Evolutionary conservation across 2,888 invertebrate genomes (phyloP).

Genomic region (Oligia strigilis): DNA sequence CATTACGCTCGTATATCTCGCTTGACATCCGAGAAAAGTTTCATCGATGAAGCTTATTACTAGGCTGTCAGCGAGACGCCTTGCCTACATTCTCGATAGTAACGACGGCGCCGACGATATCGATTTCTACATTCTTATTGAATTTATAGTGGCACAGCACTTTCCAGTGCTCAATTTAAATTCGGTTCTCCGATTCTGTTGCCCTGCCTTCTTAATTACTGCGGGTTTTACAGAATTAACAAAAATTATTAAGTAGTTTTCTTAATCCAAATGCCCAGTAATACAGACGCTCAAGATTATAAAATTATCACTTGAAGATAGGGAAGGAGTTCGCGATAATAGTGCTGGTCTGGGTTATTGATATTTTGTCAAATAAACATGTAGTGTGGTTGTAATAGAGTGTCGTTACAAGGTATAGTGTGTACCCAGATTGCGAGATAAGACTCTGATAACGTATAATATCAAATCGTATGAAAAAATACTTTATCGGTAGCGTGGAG

Average conservation of each 20-base stretch:
- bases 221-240: neutral
- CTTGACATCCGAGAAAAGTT: conserved; percentile 60
- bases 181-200: conserved; percentile 12
- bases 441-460: conserved; percentile 75
- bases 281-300: conserved; percentile 56
- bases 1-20: conserved; percentile 53
- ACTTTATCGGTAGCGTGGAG: conserved; percentile 50
- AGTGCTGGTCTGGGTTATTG: conserved; percentile 60
- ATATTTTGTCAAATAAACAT: conserved; percentile 73
- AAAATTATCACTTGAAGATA: conserved; percentile 64
- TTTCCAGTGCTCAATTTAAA: conserved; percentile 24
- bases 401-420: conserved; percentile 82
- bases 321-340: conserved; percentile 58
- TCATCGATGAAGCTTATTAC: conserved; percentile 60
- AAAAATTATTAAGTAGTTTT: conserved; percentile 17
- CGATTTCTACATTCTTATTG: conserved; percentile 60
- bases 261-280: conserved; percentile 12
- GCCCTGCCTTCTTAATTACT: conserved; percentile 6
- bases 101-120: conserved; percentile 53
- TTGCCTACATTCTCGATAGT: conserved; percentile 51
- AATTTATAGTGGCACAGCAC: conserved; percentile 38
- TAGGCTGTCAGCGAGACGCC: conserved; percentile 47
- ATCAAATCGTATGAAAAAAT: conserved; percentile 74
- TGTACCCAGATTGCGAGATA: conserved; percentile 85
- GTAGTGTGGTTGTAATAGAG: conserved; percentile 80